Percentiles rank a stretch among this genome's conserved stretches.
phyloP scores from a whole-genome alignment of 2,888 invertebrate genomes.

The Margaritifera margaritifera region DNA sequence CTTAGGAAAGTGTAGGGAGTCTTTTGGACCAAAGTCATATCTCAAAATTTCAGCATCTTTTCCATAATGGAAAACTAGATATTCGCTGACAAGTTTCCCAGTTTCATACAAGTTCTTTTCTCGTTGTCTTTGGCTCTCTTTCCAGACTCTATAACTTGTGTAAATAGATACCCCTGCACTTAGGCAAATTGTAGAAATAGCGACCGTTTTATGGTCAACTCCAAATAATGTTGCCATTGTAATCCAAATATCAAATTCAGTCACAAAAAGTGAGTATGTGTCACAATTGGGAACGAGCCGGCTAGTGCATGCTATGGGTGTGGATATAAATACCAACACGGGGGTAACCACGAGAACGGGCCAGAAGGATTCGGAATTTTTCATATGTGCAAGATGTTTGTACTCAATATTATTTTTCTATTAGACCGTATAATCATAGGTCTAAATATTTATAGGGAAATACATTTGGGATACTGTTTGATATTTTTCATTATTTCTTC shows the following conservation, averaged over 20 bases:
- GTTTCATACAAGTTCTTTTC: constrained; percentile 65
- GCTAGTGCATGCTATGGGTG: too few species aligned
- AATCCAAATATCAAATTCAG: not conserved
- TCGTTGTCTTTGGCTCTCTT: constrained; percentile 24
- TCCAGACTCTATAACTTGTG: constrained; percentile 46
- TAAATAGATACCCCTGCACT: constrained; percentile 54
- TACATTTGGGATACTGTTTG: too few species aligned
- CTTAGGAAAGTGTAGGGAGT: constrained; percentile 65
- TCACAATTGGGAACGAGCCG: too few species aligned
- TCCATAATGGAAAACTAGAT: constrained; percentile 69
- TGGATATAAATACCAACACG: too few species aligned
- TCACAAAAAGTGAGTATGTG: too few species aligned
- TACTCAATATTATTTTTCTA: too few species aligned
- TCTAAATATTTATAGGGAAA: too few species aligned
- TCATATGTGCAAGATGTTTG: too few species aligned
- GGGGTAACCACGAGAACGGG: too few species aligned
- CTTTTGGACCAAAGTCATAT: constrained; percentile 64
- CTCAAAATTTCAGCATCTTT: constrained; percentile 53
- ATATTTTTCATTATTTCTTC: too few species aligned
- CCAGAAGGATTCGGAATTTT: too few species aligned
- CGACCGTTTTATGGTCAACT: constrained; percentile 55
- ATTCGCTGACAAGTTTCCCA: constrained; percentile 62
- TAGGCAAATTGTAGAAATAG: constrained; percentile 45
- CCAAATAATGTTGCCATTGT: constrained; percentile 49
- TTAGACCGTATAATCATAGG: too few species aligned